phyloP scores from a whole-genome alignment of 2,888 invertebrate genomes.

The Agriopis marginaria region DNA sequence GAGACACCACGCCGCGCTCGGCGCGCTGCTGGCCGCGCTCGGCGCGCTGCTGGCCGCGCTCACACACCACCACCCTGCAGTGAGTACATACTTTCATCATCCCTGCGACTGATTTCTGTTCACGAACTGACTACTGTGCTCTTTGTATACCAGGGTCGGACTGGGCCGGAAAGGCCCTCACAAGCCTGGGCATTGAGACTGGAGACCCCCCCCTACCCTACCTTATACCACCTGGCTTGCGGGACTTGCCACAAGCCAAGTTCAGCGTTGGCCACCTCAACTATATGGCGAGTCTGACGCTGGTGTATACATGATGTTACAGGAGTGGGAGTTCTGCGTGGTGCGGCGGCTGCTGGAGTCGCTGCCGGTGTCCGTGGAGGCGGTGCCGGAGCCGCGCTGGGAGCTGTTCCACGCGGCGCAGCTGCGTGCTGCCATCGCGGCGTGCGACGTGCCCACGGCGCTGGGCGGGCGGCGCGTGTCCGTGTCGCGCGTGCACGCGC shows the following conservation, averaged over 20 bases:
- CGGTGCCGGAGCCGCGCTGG: constrained; percentile 73
- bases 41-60: too few species aligned
- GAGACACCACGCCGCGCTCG: constrained; percentile 76
- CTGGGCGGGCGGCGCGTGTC: constrained; percentile 73
- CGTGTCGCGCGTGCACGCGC: constrained; percentile 75
- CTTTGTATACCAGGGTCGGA: too few species aligned
- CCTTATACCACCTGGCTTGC: too few species aligned
- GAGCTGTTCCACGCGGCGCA: constrained; percentile 79
- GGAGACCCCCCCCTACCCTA: too few species aligned
- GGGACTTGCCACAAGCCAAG: too few species aligned
- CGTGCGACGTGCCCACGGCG: constrained; percentile 71
- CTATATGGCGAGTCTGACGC: background rate
- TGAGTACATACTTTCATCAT: constrained; percentile 22
- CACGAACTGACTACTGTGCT: too few species aligned
- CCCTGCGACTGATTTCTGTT: too few species aligned
- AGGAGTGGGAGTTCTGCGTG: constrained; percentile 81
- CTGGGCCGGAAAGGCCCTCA: too few species aligned
- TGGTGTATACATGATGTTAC: background rate
- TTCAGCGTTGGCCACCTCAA: too few species aligned
- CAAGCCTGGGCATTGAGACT: too few species aligned
- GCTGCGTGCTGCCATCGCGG: constrained; percentile 71
- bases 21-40: constrained; percentile 91
- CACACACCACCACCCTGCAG: constrained; percentile 60
- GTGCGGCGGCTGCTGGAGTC: constrained; percentile 71
- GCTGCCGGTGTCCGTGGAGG: constrained; percentile 65